Base-by-base conservation (phyloP, 2,113 vertebrate species). In the Galeopterus variegatus region DNA sequence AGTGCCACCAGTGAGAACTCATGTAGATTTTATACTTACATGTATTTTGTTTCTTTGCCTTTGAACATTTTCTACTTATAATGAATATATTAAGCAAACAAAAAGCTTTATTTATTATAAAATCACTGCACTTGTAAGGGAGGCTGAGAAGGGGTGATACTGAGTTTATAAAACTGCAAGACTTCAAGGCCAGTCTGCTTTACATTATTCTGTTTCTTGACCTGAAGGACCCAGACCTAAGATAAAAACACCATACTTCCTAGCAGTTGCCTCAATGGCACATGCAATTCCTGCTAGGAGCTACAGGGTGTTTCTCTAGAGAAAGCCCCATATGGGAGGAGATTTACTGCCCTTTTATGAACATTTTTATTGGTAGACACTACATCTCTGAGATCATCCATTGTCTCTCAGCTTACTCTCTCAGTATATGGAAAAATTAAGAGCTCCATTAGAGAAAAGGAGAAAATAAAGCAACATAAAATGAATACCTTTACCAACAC, bases 381-480 rank as follows among this genome's bases (percentile, higher is more conserved):
- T 84, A 65, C 26, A 90, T 88, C 85, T 94, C 90, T 91, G 54
- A 75, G 77, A 15, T 93, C 24, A 84, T 58, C 36, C 21, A 64
- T 14, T 90, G 36, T 82, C n/a, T 84, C 54, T 90, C 60, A 88
- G 73, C 14, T 89, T 84, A 73, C 84, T 93, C 79, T 79, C 50
- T 64, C 13, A 85, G 65, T 23, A 65, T 69, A 94, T 8, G n/a
- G 19, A 87, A 93, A 87, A 94, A 69, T 65, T 36, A 97, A 84
- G 50, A 56, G 50, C 8, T 17, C 77, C 62, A 56, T 67, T 8
- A 93, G 69, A 87, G 64, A 90, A 90, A 81, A 65, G 24, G n/a
- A 62, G 41, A 93, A 94, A 93, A 93, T 14, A 91, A 96, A 93
- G 17, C 79, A 72, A 89, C 19, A 93, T 81, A 72, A 91, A 92